Evolutionary conservation across 2,888 invertebrate genomes (phyloP), one percentile per base, ranked within the genome.

Genomic region (Ceraclea dissimilis): DNA sequence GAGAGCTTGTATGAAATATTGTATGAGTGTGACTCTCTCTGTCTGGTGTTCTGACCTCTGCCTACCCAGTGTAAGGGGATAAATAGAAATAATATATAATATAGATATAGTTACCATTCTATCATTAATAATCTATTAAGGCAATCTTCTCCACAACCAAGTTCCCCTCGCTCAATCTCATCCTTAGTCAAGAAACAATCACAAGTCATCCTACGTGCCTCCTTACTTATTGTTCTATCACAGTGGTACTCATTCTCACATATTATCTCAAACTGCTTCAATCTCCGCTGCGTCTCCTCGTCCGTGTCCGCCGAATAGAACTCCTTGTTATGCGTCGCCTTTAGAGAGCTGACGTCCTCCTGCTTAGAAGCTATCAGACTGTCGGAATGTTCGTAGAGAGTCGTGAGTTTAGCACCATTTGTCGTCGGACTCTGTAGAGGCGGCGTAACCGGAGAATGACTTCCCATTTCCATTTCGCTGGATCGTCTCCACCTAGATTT

Each of bases 111-210:
- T 74, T 77, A 92, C 93, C 94, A 98, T 82, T 98, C 98, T 69
- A 98, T 96, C 89, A 96, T 92, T n/a, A 98, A 83, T 69, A 97
- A 80, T 68, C 96, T 84, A 78, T 98, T 98, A 33, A 98, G 81
- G 72, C 98, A 98, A 73, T 96, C 94, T 67, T 94, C 93, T 1
- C 93, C 95, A 70, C 98, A 98, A 10, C 93, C 94, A 60, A 84
- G 71, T 67, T 91, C 89, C 0, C 93, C 93, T 57, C 86, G 78
- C 44, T 83, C 82, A 62, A 90, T 79, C 68, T 97, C 97, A 64
- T 95, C 95, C 68, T 87, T 85, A 54, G 90, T 90, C 63, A 95
- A 79, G 67, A 90, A 89, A 71, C 97, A 98, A 72, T 97, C 97
- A 72, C 97, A 97, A 26, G 88, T 83, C 96, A 97, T 96, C 65